A percentile compares a stretch with the other conserved stretches of the same genome.
These are phyloP conservation scores for Achlya flavicornis DNA, from an alignment of 2,888 invertebrate genomes.

Conservation along the genomic window DNA sequence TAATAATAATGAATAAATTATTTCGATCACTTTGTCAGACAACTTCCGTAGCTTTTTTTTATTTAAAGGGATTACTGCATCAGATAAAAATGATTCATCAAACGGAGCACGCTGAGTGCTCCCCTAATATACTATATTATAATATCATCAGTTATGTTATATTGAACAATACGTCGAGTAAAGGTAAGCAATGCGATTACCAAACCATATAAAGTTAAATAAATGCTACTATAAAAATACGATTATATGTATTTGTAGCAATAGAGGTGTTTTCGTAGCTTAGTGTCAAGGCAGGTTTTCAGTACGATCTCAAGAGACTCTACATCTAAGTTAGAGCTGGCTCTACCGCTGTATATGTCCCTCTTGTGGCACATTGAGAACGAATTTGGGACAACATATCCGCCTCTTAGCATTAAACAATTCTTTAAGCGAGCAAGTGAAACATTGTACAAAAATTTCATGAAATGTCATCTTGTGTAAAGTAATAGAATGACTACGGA, in stretches of 20 bases:
- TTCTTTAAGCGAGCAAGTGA: constrained; percentile 20
- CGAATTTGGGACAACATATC: constrained; percentile 52
- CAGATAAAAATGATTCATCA: too few species aligned
- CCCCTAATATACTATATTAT: too few species aligned
- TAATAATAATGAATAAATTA: too few species aligned
- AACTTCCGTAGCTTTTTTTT: too few species aligned
- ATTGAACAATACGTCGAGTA: too few species aligned
- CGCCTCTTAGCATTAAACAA: constrained; percentile 40
- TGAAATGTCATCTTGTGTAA: constrained; percentile 10
- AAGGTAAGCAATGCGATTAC: neutral
- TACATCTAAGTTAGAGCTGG: constrained; percentile 69
- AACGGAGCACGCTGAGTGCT: too few species aligned
- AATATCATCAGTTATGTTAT: too few species aligned
- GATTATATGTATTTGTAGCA: constrained; percentile 30
- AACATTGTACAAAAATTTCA: constrained; percentile 20
- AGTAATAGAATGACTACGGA: constrained; percentile 22
- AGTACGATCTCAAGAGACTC: constrained; percentile 53
- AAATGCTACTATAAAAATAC: neutral
- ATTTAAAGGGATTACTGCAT: too few species aligned
- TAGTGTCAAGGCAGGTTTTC: constrained; percentile 60
- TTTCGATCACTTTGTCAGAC: too few species aligned
- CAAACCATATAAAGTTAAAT: neutral
- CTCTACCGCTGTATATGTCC: constrained; percentile 58
- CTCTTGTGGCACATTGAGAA: constrained; percentile 61
- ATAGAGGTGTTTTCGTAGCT: constrained; percentile 51